phyloP scores from a whole-genome alignment of 2,888 invertebrate species.

The Romanomermis culicivorax region DNA sequence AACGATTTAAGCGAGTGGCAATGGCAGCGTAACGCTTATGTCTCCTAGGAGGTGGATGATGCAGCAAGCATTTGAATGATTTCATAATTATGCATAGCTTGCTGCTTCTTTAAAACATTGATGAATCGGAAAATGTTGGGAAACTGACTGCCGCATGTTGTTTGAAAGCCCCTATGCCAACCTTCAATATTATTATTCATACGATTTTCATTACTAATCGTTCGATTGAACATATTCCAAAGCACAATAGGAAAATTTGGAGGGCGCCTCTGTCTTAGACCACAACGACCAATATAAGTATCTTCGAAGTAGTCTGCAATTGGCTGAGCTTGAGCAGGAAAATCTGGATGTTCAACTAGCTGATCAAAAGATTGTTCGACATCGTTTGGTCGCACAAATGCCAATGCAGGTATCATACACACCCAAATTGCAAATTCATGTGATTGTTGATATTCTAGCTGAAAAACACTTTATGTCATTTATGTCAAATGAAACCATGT shows the following conservation, averaged over 20 bases:
- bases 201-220: not conserved
- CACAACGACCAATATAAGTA: not conserved
- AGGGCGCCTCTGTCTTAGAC: not conserved
- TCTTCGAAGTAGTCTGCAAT: constrained; percentile 1
- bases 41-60: not conserved
- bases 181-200: not conserved
- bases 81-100: not conserved
- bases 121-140: not conserved
- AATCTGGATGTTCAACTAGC: not conserved
- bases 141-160: not conserved
- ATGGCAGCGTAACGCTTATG: not conserved
- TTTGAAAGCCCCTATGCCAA: not conserved
- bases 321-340: not conserved
- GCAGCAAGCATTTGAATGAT: not conserved
- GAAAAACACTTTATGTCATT: no score
- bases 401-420: not conserved
- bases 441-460: not conserved
- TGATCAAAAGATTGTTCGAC: not conserved
- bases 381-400: not conserved
- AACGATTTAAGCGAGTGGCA: not conserved
- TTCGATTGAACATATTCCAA: not conserved
- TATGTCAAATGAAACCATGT: no score
- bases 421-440: not conserved
- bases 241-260: not conserved
- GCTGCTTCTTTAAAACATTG: not conserved